A percentile compares a stretch with the other conserved stretches of the same genome.
phyloP scores from a whole-genome alignment of 2,113 vertebrate species.

The Eptesicus fuscus region DNA sequence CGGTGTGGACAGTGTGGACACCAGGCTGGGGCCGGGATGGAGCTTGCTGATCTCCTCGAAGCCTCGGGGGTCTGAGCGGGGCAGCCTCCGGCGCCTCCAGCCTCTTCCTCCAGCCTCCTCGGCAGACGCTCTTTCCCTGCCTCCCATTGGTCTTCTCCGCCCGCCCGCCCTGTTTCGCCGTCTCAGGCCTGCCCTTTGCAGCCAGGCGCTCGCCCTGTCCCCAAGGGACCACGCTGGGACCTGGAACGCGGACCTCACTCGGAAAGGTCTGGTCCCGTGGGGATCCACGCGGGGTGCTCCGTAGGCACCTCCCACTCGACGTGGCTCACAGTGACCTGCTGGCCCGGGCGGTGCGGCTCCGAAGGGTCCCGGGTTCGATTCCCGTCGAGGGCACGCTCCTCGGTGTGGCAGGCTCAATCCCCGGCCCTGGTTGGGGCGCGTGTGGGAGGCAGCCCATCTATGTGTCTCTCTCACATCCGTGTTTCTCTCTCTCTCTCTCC shows the following conservation, averaged over 20 bases:
- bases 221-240: not conserved
- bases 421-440: too few species aligned
- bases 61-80: too few species aligned
- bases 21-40: too few species aligned
- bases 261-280: not conserved
- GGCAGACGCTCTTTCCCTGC: not conserved
- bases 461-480: too few species aligned
- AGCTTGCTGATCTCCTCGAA: not conserved
- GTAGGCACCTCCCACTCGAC: not conserved
- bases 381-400: too few species aligned
- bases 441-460: too few species aligned
- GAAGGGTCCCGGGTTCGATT: too few species aligned
- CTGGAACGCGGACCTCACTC: not conserved
- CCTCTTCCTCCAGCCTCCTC: not conserved
- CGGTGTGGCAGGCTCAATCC: too few species aligned
- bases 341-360: too few species aligned
- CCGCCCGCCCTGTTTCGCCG: too few species aligned
- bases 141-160: not conserved
- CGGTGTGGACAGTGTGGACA: too few species aligned
- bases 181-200: not conserved
- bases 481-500: too few species aligned
- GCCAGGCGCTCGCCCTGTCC: not conserved
- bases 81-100: not conserved
- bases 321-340: not conserved
- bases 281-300: not conserved